phyloP scores from a whole-genome alignment of 2,888 invertebrate genomes.

The Itoplectis maculator region DNA sequence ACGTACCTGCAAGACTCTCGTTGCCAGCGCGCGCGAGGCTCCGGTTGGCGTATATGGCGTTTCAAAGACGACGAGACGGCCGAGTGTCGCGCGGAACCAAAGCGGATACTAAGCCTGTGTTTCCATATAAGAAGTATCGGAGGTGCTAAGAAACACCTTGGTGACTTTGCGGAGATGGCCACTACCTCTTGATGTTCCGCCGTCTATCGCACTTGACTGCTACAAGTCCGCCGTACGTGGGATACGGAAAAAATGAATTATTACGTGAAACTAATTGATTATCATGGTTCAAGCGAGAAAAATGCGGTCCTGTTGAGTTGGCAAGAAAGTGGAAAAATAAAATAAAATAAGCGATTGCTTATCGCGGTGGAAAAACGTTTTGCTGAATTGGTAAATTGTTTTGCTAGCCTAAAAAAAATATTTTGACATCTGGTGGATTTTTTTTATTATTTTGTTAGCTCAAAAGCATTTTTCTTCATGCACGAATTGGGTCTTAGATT shows the following conservation, averaged over 20 bases:
- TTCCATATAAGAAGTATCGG: conserved; percentile 51
- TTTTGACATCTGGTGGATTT: too few relatives aligned
- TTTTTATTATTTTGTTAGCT: too few relatives aligned
- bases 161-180: conserved; percentile 44
- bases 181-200: conserved; percentile 25
- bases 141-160: conserved; percentile 63
- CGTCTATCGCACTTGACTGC: neutral
- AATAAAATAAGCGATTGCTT: too few relatives aligned
- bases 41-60: conserved; percentile 54
- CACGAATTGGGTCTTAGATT: too few relatives aligned
- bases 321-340: too few relatives aligned
- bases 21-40: conserved; percentile 35
- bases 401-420: too few relatives aligned
- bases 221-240: neutral
- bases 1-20: conserved; percentile 15
- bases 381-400: too few relatives aligned
- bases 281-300: too few relatives aligned
- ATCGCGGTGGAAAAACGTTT: too few relatives aligned
- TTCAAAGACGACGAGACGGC: conserved; percentile 51
- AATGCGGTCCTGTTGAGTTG: too few relatives aligned
- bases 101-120: conserved; percentile 21
- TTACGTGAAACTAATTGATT: neutral
- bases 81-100: conserved; percentile 12
- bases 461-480: too few relatives aligned
- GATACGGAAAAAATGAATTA: neutral